phyloP scores from a whole-genome alignment of 2,113 vertebrate genomes.

The Bambusicola thoracicus region DNA sequence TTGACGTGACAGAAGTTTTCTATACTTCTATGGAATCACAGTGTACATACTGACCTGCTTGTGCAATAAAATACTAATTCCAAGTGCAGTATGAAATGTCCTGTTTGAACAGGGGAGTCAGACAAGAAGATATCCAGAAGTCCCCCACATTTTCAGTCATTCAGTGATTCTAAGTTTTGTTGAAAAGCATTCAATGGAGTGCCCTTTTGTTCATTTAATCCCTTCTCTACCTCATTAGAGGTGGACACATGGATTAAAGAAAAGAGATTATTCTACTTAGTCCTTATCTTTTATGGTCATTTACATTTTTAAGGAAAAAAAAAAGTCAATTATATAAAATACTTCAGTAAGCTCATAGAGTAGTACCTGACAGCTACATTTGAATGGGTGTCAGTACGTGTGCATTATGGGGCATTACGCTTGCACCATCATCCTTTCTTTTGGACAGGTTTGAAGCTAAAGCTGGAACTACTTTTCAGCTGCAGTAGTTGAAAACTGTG shows the following conservation, averaged over 20 bases:
- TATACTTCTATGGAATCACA: background rate
- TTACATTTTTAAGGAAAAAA: background rate
- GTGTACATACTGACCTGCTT: background rate
- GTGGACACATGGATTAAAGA: background rate
- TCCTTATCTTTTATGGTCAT: background rate
- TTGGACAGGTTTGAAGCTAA: background rate
- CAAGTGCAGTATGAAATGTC: background rate
- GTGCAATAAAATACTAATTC: background rate
- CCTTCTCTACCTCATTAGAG: background rate
- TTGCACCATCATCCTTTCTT: background rate
- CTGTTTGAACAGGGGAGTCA: background rate
- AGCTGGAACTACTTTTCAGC: background rate
- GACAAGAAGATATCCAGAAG: rapidly evolving
- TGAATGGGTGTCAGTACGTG: background rate
- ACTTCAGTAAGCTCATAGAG: background rate
- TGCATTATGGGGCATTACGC: background rate
- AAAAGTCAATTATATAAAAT: background rate
- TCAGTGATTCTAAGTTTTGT: background rate
- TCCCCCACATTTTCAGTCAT: background rate
- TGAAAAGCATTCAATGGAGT: background rate
- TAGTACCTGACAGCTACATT: background rate
- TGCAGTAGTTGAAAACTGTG: background rate
- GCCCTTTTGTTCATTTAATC: background rate
- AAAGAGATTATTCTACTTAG: background rate
- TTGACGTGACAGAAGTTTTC: background rate